Conservation (phyloP, 2,888 invertebrate species). For the Pyralis farinalis region DNA sequence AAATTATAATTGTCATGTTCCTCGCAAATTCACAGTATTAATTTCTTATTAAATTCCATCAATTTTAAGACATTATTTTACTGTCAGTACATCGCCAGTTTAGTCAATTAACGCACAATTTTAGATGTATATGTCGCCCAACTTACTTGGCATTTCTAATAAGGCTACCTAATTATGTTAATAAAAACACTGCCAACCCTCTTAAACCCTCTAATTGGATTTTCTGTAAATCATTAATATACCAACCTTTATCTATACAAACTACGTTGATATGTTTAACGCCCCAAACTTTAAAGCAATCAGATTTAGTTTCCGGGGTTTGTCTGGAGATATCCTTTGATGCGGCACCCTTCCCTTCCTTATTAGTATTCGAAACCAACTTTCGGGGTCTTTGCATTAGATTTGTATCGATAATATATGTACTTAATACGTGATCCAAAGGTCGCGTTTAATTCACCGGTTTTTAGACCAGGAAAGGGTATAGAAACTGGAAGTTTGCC, state of each 20-base stretch:
- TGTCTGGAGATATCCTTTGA: conserved; percentile 42
- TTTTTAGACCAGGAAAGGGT: conserved; percentile 17
- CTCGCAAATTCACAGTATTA: too few species aligned
- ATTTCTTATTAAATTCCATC: too few species aligned
- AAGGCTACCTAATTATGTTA: too few species aligned
- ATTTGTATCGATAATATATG: conserved; percentile 62
- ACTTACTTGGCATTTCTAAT: too few species aligned
- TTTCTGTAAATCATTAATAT: too few species aligned
- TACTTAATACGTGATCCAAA: conserved; percentile 45
- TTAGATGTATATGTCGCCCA: too few species aligned
- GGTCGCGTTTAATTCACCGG: conserved; percentile 27
- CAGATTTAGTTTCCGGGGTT: conserved; percentile 28
- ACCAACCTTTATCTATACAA: neutral
- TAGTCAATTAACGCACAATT: too few species aligned
- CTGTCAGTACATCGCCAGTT: too few species aligned
- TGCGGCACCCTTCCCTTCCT: conserved; percentile 40
- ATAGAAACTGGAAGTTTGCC: neutral
- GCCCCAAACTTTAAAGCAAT: conserved; percentile 27
- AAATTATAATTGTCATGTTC: too few species aligned
- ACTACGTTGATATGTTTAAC: conserved; percentile 6
- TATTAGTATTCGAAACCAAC: conserved; percentile 69
- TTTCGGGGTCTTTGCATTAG: conserved; percentile 54
- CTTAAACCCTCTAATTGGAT: too few species aligned
- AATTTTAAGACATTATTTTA: too few species aligned
- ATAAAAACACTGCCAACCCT: too few species aligned